These are phyloP conservation scores for Channa maculata DNA, from an alignment of 2,113 vertebrate species.

Conservation along the genomic window DNA sequence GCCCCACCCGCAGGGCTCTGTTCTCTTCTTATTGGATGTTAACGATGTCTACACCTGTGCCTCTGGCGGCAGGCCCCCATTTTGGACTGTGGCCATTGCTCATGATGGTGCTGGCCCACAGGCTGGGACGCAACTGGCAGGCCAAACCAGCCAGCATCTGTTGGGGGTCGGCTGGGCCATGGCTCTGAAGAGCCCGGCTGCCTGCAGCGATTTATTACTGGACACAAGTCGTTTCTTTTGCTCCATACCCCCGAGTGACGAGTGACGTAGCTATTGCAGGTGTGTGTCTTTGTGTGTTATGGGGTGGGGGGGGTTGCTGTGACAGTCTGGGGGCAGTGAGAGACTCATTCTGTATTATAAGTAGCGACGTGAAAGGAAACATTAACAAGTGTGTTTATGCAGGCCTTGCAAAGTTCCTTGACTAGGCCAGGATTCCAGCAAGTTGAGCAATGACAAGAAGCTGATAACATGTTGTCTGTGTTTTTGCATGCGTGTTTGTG, in stretches of 20 bases:
- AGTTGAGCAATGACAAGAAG: slow-evolving; percentile 20
- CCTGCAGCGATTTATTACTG: slow-evolving; percentile 79
- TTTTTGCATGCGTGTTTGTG: slow-evolving; percentile 27
- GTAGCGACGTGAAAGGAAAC: slow-evolving; percentile 40
- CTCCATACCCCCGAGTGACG: slow-evolving; percentile 33
- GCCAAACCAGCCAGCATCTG: slow-evolving; percentile 75
- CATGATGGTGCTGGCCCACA: slow-evolving; percentile 72
- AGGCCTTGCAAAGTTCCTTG: slow-evolving; percentile 18
- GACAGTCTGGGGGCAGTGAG: slow-evolving; percentile 29
- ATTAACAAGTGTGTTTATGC: slow-evolving; percentile 23
- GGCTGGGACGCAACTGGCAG: slow-evolving; percentile 61
- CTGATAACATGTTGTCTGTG: not conserved
- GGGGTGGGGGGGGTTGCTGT: slow-evolving; percentile 26
- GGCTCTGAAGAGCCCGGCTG: slow-evolving; percentile 62
- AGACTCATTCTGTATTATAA: slow-evolving; percentile 48
- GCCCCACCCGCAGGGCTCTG: slow-evolving; percentile 43
- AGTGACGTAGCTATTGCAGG: slow-evolving; percentile 58
- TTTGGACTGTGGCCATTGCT: slow-evolving; percentile 72
- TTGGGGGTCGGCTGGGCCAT: slow-evolving; percentile 63
- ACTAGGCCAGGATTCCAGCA: not conserved
- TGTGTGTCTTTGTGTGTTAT: slow-evolving; percentile 44
- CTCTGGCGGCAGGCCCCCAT: slow-evolving; percentile 56
- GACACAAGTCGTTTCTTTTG: slow-evolving; percentile 64
- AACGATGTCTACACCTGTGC: slow-evolving; percentile 78
- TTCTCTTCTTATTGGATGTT: slow-evolving; percentile 74